Evolutionary conservation across 2,113 vertebrate species (phyloP).

Genomic region (Lutjanus erythropterus): DNA sequence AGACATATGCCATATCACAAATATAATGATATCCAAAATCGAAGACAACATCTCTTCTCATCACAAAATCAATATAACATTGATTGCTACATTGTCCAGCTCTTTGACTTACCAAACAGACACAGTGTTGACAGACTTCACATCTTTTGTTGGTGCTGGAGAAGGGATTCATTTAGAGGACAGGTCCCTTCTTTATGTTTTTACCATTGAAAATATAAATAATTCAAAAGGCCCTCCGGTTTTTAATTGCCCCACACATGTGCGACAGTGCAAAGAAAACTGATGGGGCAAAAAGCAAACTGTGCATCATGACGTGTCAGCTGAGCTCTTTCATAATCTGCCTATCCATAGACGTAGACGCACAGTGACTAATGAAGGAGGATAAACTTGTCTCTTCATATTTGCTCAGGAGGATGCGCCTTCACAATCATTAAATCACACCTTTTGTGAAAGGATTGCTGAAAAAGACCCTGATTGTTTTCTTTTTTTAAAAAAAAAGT

Average conservation of each 20-base stretch:
- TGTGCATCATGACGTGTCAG: slow-evolving; percentile 40
- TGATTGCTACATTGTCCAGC: too few species aligned
- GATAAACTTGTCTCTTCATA: slow-evolving; percentile 64
- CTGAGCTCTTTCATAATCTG: slow-evolving; percentile 52
- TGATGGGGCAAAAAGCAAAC: slow-evolving; percentile 55
- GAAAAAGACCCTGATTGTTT: slow-evolving; percentile 27
- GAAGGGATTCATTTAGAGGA: slow-evolving; percentile 49
- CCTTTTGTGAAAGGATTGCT: slow-evolving; percentile 29
- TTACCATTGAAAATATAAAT: slow-evolving; percentile 76
- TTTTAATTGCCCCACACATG: slow-evolving; percentile 64
- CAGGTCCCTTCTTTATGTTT: slow-evolving; percentile 57
- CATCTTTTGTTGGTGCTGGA: slow-evolving; percentile 6
- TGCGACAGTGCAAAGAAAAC: slow-evolving; percentile 13
- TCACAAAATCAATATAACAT: too few species aligned
- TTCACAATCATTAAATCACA: slow-evolving; percentile 61
- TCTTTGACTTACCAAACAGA: slow-evolving; percentile 3
- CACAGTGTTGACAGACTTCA: slow-evolving; percentile 11
- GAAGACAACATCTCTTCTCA: too few species aligned
- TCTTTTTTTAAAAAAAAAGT: background rate
- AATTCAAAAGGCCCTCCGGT: slow-evolving; percentile 43
- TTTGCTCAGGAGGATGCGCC: slow-evolving; percentile 49
- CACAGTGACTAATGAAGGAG: slow-evolving; percentile 67
- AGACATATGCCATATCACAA: too few species aligned
- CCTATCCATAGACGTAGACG: slow-evolving; percentile 50
- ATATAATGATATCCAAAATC: too few species aligned